phyloP scores from a whole-genome alignment of 2,113 vertebrate genomes.

The Cebidichthys violaceus region DNA sequence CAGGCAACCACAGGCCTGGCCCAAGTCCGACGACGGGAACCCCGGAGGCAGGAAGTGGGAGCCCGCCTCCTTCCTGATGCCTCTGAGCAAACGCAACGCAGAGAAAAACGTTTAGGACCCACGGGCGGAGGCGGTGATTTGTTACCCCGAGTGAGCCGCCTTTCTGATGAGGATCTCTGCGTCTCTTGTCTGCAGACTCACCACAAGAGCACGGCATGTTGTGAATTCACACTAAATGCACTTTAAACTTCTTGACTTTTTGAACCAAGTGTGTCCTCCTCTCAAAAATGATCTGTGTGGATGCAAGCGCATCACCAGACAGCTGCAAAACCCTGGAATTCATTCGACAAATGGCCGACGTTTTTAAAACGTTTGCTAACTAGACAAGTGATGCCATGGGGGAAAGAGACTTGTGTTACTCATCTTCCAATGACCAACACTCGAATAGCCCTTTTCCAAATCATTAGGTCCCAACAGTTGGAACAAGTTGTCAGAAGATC shows the following conservation, averaged over 20 bases:
- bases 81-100: background rate
- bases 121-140: slow-evolving; percentile 19
- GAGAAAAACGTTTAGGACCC: background rate
- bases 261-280: background rate
- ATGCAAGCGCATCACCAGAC: background rate
- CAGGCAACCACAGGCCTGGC: slow-evolving; percentile 70
- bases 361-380: background rate
- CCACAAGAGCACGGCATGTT: background rate
- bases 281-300: too few relatives aligned
- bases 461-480: background rate
- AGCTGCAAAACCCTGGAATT: background rate
- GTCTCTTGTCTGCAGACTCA: background rate
- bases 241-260: background rate
- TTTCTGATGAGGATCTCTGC: background rate
- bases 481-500: background rate
- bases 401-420: background rate
- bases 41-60: slow-evolving; percentile 38
- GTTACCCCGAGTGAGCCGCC: background rate
- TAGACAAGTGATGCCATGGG: too few relatives aligned
- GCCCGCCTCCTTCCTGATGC: slow-evolving; percentile 23
- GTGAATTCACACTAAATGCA: background rate
- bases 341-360: background rate
- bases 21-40: slow-evolving; percentile 57
- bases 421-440: background rate
- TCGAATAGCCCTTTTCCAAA: background rate